These are phyloP conservation scores for Temnothorax curvispinosus DNA, from an alignment of 1,140 invertebrate genomes.

Conservation along the genomic window DNA sequence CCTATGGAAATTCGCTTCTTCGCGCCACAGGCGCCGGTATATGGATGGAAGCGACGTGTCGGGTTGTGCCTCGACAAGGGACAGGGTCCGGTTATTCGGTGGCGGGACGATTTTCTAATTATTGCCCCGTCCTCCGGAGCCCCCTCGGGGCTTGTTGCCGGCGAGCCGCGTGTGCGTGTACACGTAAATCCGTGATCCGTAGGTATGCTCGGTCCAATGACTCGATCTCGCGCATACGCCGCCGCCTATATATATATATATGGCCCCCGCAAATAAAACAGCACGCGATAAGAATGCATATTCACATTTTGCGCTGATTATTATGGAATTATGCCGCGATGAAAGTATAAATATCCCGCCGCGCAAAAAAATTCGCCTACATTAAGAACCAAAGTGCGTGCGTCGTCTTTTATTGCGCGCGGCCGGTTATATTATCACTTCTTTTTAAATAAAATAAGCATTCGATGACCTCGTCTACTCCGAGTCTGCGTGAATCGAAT, in stretches of 20 bases:
- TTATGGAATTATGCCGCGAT: conserved; percentile 55
- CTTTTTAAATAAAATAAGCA: background rate
- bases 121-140: conserved; percentile 69
- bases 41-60: conserved; percentile 62
- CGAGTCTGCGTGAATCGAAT: background rate
- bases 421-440: background rate
- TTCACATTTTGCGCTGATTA: conserved; percentile 54
- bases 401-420: background rate
- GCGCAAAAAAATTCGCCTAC: conserved; percentile 4
- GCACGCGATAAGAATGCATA: conserved; percentile 57
- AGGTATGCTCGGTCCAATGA: conserved; percentile 53
- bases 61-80: conserved; percentile 67
- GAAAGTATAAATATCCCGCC: conserved; percentile 28
- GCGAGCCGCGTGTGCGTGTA: conserved; percentile 59
- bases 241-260: background rate
- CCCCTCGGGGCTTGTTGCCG: conserved; percentile 67
- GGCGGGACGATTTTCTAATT: conserved; percentile 77
- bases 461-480: background rate
- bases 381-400: background rate
- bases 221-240: conserved; percentile 64
- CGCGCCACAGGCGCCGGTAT: conserved; percentile 57
- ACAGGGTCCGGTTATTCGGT: conserved; percentile 74
- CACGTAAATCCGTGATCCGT: conserved; percentile 65
- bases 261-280: conserved; percentile 39
- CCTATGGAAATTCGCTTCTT: conserved; percentile 69